phyloP scores from a whole-genome alignment of 2,888 invertebrate species.

The Julus scanicus region DNA sequence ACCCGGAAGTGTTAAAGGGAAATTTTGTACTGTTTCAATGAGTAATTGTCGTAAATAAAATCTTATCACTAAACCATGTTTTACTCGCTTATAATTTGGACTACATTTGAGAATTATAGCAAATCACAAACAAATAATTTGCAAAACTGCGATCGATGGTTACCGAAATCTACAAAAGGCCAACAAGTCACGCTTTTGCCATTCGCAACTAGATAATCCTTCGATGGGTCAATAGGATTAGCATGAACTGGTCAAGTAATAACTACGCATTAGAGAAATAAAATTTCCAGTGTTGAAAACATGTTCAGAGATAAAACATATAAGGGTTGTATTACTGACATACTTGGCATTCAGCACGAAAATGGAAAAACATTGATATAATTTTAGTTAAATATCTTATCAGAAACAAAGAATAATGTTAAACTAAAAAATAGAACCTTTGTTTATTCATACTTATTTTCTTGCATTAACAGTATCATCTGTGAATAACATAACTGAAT shows the following conservation, averaged over 20 bases:
- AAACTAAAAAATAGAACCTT: background rate
- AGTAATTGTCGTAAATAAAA: background rate
- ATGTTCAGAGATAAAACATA: background rate
- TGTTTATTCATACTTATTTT: background rate
- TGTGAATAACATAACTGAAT: background rate
- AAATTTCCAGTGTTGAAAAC: background rate
- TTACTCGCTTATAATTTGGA: background rate
- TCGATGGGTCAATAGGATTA: background rate
- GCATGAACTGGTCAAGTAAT: background rate
- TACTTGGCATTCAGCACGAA: background rate
- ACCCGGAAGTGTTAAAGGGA: slow-evolving; percentile 12
- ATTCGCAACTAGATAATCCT: background rate
- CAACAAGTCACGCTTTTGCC: slow-evolving; percentile 23
- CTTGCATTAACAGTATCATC: background rate
- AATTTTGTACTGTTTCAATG: background rate
- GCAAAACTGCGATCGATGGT: background rate
- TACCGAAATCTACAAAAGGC: background rate
- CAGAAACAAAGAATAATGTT: background rate
- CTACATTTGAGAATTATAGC: background rate
- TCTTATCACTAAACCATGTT: background rate
- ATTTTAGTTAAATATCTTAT: background rate
- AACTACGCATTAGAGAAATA: background rate
- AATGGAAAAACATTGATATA: background rate
- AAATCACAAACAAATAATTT: background rate
- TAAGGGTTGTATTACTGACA: background rate